A percentile compares a stretch with the other conserved stretches of the same genome.
phyloP scores from a whole-genome alignment of 2,113 vertebrate species.

The Noctilio leporinus region DNA sequence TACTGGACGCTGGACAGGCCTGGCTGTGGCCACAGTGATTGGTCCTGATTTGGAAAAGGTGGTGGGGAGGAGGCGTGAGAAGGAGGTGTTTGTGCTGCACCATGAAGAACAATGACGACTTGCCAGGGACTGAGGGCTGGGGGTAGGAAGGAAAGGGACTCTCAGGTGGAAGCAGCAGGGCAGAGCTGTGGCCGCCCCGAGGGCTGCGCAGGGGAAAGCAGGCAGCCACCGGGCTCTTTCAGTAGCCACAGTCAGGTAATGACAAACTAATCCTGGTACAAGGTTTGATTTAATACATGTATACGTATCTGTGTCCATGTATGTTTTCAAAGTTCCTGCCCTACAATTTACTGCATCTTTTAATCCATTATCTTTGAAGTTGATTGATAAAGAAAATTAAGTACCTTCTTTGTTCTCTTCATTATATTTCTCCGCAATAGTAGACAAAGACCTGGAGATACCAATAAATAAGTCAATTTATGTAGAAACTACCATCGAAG shows the following conservation, averaged over 20 bases:
- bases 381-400: background rate
- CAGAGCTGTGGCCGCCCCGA: too few relatives aligned
- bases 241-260: background rate
- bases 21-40: background rate
- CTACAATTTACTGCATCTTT: background rate
- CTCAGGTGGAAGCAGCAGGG: background rate
- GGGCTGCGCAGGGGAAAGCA: too few relatives aligned
- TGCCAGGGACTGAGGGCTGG: background rate
- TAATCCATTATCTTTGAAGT: background rate
- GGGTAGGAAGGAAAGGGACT: background rate
- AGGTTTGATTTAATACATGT: background rate
- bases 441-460: constrained; percentile 77
- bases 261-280: background rate
- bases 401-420: constrained; percentile 78
- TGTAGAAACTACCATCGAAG: background rate
- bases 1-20: background rate
- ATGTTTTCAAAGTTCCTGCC: background rate
- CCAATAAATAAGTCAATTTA: background rate
- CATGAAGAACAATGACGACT: background rate
- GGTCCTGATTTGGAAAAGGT: background rate
- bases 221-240: background rate
- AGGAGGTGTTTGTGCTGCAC: background rate
- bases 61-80: background rate
- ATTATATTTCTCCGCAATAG: constrained; percentile 71
- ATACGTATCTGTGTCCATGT: rapidly evolving